Conservation (phyloP, 2,888 invertebrate species). For the Eugnorisma glareosa region DNA sequence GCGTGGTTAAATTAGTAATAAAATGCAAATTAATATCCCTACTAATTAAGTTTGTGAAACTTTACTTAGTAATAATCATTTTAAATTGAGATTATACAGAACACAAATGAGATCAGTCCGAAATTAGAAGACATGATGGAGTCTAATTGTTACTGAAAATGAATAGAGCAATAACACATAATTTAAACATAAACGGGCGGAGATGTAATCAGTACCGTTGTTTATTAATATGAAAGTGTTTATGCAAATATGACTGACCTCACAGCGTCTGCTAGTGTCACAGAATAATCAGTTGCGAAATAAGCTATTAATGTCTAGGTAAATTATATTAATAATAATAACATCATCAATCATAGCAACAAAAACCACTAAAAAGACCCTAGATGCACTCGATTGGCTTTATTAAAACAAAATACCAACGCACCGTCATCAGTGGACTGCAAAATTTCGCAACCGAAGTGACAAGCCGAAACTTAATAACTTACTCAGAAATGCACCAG, state of each 20-base stretch:
- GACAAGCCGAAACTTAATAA: conserved; percentile 90
- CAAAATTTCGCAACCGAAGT: conserved; percentile 89
- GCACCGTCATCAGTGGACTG: conserved; percentile 78
- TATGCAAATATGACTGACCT: conserved; percentile 55
- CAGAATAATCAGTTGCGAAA: conserved; percentile 59
- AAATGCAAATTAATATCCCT: conserved; percentile 20
- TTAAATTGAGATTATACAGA: conserved; percentile 49
- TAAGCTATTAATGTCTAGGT: conserved; percentile 59
- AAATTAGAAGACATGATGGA: conserved; percentile 57
- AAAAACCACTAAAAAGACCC: conserved; percentile 64
- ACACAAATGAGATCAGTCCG: conserved; percentile 54
- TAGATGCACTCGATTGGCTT: conserved; percentile 68
- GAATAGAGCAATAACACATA: conserved; percentile 55
- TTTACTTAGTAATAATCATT: conserved; percentile 38
- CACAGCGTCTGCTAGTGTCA: conserved; percentile 45
- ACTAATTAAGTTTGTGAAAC: conserved; percentile 40
- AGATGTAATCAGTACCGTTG: conserved; percentile 54
- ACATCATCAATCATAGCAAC: conserved; percentile 62
- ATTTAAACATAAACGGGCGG: conserved; percentile 46
- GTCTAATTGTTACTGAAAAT: conserved; percentile 55
- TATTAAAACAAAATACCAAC: conserved; percentile 70
- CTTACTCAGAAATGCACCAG: conserved; percentile 90
- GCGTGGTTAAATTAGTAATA: conserved; percentile 17
- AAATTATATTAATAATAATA: conserved; percentile 60
- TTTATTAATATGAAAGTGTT: conserved; percentile 61